Percentiles rank a stretch among this genome's conserved stretches.
phyloP scores from a whole-genome alignment of 2,888 invertebrate genomes.

The Hemaris fuciformis region DNA sequence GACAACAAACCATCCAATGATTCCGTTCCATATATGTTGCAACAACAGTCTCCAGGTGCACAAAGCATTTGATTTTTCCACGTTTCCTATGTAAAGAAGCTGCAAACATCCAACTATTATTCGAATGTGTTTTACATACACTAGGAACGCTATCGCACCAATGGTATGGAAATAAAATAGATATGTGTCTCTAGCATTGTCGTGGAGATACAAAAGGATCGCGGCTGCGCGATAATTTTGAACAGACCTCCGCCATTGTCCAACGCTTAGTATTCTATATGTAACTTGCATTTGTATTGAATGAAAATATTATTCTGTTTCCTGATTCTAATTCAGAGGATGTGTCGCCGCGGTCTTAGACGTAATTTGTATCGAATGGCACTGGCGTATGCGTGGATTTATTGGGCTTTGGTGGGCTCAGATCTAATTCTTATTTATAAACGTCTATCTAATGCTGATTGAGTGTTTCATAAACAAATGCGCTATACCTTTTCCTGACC shows the following conservation, averaged over 20 bases:
- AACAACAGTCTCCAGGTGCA: not conserved
- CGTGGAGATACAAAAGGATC: slow-evolving; percentile 44
- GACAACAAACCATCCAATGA: not conserved
- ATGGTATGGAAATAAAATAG: slow-evolving; percentile 57
- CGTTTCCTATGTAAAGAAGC: not conserved
- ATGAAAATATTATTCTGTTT: slow-evolving; percentile 56
- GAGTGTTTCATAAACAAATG: not conserved
- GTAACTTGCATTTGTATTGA: slow-evolving; percentile 48
- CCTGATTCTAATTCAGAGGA: slow-evolving; percentile 50
- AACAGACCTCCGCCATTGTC: slow-evolving; percentile 55
- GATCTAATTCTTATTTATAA: not conserved
- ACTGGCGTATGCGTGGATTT: not conserved
- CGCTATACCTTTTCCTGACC: no score
- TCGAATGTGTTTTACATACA: slow-evolving; percentile 68
- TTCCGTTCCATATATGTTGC: not conserved
- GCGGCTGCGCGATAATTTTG: slow-evolving; percentile 50
- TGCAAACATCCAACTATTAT: slow-evolving; percentile 42
- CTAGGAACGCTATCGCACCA: slow-evolving; percentile 49
- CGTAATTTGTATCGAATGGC: not conserved
- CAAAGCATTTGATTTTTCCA: not conserved
- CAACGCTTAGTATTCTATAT: slow-evolving; percentile 49
- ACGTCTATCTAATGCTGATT: not conserved
- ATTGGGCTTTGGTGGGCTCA: not conserved
- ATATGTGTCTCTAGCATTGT: slow-evolving; percentile 40
- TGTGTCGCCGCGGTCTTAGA: slow-evolving; percentile 19